Evolutionary conservation across 2,113 vertebrate genomes (phyloP).

Genomic region (Morone chrysops): DNA sequence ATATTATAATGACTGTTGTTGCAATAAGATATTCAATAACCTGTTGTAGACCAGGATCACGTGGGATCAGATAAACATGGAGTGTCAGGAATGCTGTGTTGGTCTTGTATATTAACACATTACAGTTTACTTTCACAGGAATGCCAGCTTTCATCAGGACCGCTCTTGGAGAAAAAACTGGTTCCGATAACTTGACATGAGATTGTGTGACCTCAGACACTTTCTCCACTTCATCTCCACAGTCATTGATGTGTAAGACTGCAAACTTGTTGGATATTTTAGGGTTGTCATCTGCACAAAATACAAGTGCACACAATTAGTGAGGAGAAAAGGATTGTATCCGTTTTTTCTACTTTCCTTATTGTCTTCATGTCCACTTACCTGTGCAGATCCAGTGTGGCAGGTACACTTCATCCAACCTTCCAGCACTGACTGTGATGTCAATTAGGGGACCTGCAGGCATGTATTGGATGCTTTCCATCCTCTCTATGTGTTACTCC

Average conservation of each 20-base stretch:
- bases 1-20: background rate
- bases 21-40: slow-evolving; percentile 11
- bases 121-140: slow-evolving; percentile 16
- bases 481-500: slow-evolving; percentile 15
- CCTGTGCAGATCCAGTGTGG: slow-evolving; percentile 27
- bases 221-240: slow-evolving; percentile 42
- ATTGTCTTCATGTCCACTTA: background rate
- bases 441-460: slow-evolving; percentile 57
- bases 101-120: slow-evolving; percentile 20
- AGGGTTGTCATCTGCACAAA: slow-evolving; percentile 20
- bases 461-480: slow-evolving; percentile 9
- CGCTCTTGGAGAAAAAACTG: slow-evolving; percentile 20
- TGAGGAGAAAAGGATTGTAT: background rate
- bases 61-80: slow-evolving; percentile 48
- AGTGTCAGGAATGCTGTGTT: slow-evolving; percentile 10
- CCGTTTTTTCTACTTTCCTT: background rate
- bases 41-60: slow-evolving; percentile 34
- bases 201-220: slow-evolving; percentile 37
- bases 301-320: background rate
- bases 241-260: slow-evolving; percentile 45
- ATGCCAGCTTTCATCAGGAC: background rate
- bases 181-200: slow-evolving; percentile 42
- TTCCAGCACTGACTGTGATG: slow-evolving; percentile 24
- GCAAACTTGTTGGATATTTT: slow-evolving; percentile 10
- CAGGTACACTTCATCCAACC: no score